A percentile compares a stretch with the other conserved stretches of the same genome.
Conservation (phyloP, 2,797 vertebrate genomes). For the Euthynnus affinis region DNA sequence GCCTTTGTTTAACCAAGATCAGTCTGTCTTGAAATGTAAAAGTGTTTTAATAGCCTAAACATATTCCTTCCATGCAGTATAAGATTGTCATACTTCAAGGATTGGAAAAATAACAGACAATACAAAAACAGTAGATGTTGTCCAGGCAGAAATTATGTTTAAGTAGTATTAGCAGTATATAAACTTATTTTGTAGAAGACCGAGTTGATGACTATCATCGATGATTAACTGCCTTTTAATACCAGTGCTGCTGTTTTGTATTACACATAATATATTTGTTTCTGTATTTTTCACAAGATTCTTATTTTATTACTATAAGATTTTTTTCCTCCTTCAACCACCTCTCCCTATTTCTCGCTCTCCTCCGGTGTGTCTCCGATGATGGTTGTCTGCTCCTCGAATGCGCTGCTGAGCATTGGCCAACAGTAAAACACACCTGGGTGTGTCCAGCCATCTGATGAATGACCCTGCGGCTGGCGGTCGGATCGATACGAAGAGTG, state of each 20-base stretch:
- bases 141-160: no score
- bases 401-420: constrained; percentile 81
- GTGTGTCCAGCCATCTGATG: constrained; percentile 84
- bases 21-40: no score
- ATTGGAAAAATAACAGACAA: no score
- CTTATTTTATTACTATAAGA: constrained; percentile 29
- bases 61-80: no score
- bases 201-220: not conserved
- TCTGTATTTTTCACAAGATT: not conserved
- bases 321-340: constrained; percentile 18
- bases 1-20: no score
- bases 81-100: no score
- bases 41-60: no score
- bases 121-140: not conserved
- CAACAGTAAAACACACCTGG: constrained; percentile 86
- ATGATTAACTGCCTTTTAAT: constrained; percentile 18
- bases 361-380: constrained; percentile 46
- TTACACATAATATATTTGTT: not conserved
- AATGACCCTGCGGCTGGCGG: constrained; percentile 81
- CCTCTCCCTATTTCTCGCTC: constrained; percentile 24
- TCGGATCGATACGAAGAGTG: constrained; percentile 75
- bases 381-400: constrained; percentile 77
- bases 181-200: not conserved
- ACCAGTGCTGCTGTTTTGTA: not conserved
- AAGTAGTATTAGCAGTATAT: not conserved